A percentile compares a stretch with the other conserved stretches of the same genome.
phyloP scores from a whole-genome alignment of 2,888 invertebrate genomes.

The Xylophagus ater region DNA sequence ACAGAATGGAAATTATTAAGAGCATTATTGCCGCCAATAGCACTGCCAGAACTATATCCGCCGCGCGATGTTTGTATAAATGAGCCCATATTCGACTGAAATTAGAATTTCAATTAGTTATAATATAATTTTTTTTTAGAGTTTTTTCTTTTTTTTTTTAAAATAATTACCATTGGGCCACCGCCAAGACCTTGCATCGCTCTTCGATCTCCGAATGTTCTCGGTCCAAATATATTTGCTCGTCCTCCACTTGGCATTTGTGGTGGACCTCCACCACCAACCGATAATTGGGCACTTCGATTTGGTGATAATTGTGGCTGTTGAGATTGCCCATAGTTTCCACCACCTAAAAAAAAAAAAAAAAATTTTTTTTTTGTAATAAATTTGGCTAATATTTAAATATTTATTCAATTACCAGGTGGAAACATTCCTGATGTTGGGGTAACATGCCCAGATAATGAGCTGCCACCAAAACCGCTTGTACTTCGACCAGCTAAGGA shows the following conservation, averaged over 20 bases:
- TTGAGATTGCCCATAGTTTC: slow-evolving; percentile 42
- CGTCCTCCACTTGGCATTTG: slow-evolving; percentile 46
- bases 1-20: slow-evolving; percentile 72
- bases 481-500: slow-evolving; percentile 54
- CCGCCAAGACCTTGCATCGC: slow-evolving; percentile 43
- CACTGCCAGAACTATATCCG: slow-evolving; percentile 51
- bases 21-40: slow-evolving; percentile 45
- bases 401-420: slow-evolving; percentile 27
- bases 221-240: slow-evolving; percentile 63
- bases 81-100: slow-evolving; percentile 51
- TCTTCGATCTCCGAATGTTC: slow-evolving; percentile 68
- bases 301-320: slow-evolving; percentile 48
- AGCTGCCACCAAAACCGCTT: slow-evolving; percentile 52
- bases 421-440: slow-evolving; percentile 57
- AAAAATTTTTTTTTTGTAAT: slow-evolving; percentile 6
- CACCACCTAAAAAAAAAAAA: slow-evolving; percentile 28
- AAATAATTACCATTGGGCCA: slow-evolving; percentile 34
- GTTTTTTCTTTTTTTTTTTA: background rate
- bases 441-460: slow-evolving; percentile 65
- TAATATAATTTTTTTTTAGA: background rate
- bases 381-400: slow-evolving; percentile 1
- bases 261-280: slow-evolving; percentile 45
- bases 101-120: slow-evolving; percentile 10
- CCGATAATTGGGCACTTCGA: slow-evolving; percentile 43
- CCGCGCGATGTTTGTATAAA: slow-evolving; percentile 49